Percentiles rank a stretch among this genome's conserved stretches.
These are phyloP conservation scores for Xiphophorus maculatus DNA, from an alignment of 2,113 vertebrate species.

Conservation along the genomic window DNA sequence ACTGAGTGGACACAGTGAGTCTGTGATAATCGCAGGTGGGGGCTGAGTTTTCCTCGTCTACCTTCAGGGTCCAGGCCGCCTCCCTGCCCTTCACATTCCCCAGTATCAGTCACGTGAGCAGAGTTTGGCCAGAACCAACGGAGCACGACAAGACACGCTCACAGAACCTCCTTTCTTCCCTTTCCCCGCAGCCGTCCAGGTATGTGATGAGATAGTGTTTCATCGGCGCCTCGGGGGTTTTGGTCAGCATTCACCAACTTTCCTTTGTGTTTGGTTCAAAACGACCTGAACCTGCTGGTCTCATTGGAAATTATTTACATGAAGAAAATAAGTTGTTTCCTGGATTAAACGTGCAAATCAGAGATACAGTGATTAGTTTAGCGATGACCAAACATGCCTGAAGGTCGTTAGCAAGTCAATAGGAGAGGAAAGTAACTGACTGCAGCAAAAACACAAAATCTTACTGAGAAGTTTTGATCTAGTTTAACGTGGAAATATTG, in stretches of 20 bases:
- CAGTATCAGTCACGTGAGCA: constrained; percentile 80
- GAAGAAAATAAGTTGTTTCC: neutral
- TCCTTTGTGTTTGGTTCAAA: neutral
- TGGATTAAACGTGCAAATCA: neutral
- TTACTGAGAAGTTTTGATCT: too few relatives aligned
- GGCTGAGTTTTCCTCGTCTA: constrained; percentile 36
- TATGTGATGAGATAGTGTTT: constrained; percentile 36
- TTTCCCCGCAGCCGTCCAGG: neutral
- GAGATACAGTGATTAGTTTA: constrained; percentile 42
- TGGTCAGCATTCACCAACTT: neutral
- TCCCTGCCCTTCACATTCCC: constrained; percentile 65
- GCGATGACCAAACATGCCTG: constrained; percentile 22
- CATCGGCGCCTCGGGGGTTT: neutral
- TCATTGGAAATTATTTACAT: neutral
- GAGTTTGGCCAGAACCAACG: constrained; percentile 52
- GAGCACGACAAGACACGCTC: constrained; percentile 47
- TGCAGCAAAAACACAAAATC: too few relatives aligned
- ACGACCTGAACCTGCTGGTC: too few relatives aligned
- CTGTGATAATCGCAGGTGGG: constrained; percentile 33
- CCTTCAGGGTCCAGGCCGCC: constrained; percentile 66
- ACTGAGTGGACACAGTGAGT: constrained; percentile 46
- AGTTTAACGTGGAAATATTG: too few relatives aligned
- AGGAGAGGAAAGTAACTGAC: constrained; percentile 11
- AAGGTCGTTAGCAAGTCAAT: neutral
- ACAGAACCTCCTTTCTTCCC: constrained; percentile 1